A percentile compares a stretch with the other conserved stretches of the same genome.
Conservation (phyloP, 2,113 vertebrate species). For the Capreolus pygargus region DNA sequence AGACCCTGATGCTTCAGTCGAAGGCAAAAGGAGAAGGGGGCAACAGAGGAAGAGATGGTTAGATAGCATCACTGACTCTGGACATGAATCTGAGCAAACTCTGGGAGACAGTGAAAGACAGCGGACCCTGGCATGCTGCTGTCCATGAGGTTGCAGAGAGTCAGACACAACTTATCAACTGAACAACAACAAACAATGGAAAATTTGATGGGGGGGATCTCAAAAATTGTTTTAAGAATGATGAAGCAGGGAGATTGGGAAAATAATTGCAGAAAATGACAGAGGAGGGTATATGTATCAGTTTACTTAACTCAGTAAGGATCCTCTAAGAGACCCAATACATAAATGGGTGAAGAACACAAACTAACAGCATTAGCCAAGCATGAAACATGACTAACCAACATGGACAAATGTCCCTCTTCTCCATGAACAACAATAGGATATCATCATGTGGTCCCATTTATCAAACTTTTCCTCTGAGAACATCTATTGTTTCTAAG, state of each 20-base stretch:
- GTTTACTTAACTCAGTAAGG: not conserved
- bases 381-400: not conserved
- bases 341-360: not conserved
- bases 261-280: not conserved
- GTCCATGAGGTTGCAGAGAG: not conserved
- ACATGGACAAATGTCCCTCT: not conserved
- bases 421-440: not conserved
- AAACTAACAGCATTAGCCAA: not conserved
- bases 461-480: not conserved
- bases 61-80: not conserved
- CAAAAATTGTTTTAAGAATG: not conserved
- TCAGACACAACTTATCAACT: not conserved
- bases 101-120: not conserved
- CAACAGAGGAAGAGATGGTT: not conserved
- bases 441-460: too few relatives aligned
- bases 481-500: not conserved
- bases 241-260: not conserved
- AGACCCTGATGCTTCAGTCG: not conserved
- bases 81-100: not conserved
- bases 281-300: not conserved
- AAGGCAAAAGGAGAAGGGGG: not conserved
- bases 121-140: not conserved
- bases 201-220: not conserved
- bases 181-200: not conserved
- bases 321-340: not conserved